Percentiles rank a stretch among this genome's conserved stretches.
Evolutionary conservation across 2,113 vertebrate species (phyloP).

Genomic region (Etheostoma spectabile): DNA sequence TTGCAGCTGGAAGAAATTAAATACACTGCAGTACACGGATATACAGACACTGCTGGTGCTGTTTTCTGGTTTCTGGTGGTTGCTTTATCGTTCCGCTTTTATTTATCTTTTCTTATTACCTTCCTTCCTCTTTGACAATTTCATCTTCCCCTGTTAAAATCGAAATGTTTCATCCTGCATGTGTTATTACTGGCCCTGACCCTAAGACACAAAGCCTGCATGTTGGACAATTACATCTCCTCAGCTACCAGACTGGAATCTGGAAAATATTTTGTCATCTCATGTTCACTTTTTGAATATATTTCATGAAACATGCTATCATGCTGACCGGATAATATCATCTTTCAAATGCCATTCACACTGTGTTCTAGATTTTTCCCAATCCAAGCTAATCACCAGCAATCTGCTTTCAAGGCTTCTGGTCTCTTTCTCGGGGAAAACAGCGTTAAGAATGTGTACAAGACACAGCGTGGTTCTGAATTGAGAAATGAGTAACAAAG

Average conservation of each 20-base stretch:
- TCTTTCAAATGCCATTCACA: background rate
- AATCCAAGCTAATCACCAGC: conserved; percentile 14
- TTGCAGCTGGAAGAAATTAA: background rate
- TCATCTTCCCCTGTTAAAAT: conserved; percentile 6
- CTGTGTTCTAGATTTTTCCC: background rate
- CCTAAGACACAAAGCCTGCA: conserved; percentile 9
- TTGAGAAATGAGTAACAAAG: conserved; percentile 60
- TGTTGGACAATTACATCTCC: conserved; percentile 14
- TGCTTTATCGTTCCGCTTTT: background rate
- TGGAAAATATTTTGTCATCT: background rate
- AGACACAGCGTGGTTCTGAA: conserved; percentile 33
- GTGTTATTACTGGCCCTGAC: conserved; percentile 8
- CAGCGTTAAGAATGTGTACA: background rate
- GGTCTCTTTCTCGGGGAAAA: conserved; percentile 17
- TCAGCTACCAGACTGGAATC: conserved; percentile 8
- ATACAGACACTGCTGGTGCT: background rate
- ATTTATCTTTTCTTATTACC: background rate
- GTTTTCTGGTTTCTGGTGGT: conserved; percentile 1
- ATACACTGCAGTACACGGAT: background rate
- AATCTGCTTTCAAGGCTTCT: conserved; percentile 8
- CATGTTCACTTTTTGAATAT: background rate
- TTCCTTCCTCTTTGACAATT: conserved; percentile 2
- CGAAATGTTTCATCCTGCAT: conserved; percentile 16
- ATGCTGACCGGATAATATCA: background rate
- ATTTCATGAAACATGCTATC: background rate